Conservation (phyloP, 1,140 invertebrate genomes). For the Eriosoma lanigerum region DNA sequence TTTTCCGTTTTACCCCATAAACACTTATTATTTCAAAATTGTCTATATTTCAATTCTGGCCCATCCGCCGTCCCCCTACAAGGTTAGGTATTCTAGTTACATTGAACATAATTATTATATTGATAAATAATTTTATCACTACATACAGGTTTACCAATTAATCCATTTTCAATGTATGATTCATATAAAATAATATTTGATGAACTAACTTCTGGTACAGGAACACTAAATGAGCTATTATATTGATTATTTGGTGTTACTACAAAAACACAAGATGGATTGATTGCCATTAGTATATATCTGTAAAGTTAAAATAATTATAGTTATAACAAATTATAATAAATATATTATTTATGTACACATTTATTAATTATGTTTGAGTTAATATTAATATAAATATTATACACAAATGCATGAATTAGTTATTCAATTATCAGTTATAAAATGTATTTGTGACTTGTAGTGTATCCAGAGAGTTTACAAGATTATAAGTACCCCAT, state of each 20-base stretch:
- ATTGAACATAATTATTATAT: constrained; percentile 32
- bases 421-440: no score
- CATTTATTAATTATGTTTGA: neutral
- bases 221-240: constrained; percentile 27
- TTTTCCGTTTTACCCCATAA: no score
- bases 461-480: no score
- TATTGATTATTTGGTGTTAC: constrained; percentile 20
- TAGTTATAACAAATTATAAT: neutral
- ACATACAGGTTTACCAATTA: neutral
- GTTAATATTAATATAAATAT: no score
- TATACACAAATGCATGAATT: no score
- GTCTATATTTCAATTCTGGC: no score
- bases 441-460: no score
- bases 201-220: constrained; percentile 27
- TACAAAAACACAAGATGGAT: constrained; percentile 24
- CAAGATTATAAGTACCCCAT: no score
- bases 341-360: no score
- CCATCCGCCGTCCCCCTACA: no score
- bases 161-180: constrained; percentile 37
- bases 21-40: no score
- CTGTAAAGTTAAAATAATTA: constrained; percentile 18
- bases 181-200: constrained; percentile 11
- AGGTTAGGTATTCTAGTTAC: neutral
- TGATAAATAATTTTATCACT: neutral
- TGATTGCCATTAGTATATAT: constrained; percentile 32